These are phyloP conservation scores for Eilema griseolum DNA, from an alignment of 2,888 invertebrate species.

Conservation along the genomic window DNA sequence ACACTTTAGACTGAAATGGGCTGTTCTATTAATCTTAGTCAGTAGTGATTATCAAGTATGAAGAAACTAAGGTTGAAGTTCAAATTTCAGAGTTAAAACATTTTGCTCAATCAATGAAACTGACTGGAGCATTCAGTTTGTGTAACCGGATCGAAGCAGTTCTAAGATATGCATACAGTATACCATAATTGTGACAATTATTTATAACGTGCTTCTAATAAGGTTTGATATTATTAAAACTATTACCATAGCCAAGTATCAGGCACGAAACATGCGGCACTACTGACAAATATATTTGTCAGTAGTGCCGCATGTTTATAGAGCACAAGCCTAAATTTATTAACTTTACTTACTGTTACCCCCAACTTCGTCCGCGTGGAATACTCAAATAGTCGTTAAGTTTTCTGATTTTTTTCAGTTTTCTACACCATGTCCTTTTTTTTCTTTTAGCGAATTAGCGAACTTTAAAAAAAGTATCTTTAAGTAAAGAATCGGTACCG, in stretches of 20 bases:
- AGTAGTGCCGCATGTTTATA: no score
- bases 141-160: neutral
- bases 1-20: neutral
- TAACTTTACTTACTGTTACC: neutral
- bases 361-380: no score
- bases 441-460: no score
- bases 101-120: neutral
- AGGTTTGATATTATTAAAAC: neutral
- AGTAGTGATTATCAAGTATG: neutral
- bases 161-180: neutral
- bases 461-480: no score
- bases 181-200: neutral
- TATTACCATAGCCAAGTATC: neutral
- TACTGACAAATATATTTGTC: no score
- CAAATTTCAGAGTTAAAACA: neutral
- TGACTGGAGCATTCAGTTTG: neutral
- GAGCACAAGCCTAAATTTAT: no score
- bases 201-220: neutral
- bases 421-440: no score
- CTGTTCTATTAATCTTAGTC: neutral
- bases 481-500: no score
- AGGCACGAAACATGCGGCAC: neutral
- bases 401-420: no score
- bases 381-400: no score
- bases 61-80: neutral